Evolutionary conservation across 2,888 invertebrate species (phyloP).

Genomic region (Drosophila paucipuncta): DNA sequence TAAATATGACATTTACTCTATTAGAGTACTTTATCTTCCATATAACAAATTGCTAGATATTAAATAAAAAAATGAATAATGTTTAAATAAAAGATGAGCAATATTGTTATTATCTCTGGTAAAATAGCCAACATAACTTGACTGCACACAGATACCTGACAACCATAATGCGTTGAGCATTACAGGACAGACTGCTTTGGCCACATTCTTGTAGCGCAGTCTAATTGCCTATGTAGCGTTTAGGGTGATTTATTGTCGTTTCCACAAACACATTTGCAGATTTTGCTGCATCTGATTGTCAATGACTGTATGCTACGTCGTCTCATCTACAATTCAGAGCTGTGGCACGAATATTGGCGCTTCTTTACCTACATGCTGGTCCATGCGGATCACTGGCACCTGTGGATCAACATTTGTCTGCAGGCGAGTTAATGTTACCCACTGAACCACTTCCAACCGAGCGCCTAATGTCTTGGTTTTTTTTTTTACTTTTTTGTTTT

Average conservation of each 20-base stretch:
- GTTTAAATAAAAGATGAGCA: background rate
- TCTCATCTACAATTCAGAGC: conserved; percentile 71
- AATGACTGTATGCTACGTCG: conserved; percentile 69
- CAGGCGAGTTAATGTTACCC: conserved; percentile 86
- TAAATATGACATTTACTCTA: background rate
- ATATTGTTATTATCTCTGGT: background rate
- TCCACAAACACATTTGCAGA: conserved; percentile 45
- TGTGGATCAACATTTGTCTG: conserved; percentile 91
- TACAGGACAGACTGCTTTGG: background rate
- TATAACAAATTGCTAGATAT: background rate
- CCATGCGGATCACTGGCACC: conserved; percentile 91
- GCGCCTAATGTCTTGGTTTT: background rate
- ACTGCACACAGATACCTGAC: background rate
- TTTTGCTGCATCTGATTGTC: conserved; percentile 67
- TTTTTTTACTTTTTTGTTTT: background rate
- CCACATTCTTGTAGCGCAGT: conserved; percentile 25
- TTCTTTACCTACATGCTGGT: conserved; percentile 92
- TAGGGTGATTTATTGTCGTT: conserved; percentile 31
- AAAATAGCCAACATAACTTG: too few relatives aligned
- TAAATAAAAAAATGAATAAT: background rate
- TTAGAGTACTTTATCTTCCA: background rate
- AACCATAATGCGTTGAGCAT: background rate
- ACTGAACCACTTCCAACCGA: background rate
- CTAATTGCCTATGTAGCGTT: conserved; percentile 19
- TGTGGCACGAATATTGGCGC: conserved; percentile 87